These are phyloP conservation scores for Atherinosoma microstoma DNA, from an alignment of 2,797 vertebrate genomes.

Conservation along the genomic window DNA sequence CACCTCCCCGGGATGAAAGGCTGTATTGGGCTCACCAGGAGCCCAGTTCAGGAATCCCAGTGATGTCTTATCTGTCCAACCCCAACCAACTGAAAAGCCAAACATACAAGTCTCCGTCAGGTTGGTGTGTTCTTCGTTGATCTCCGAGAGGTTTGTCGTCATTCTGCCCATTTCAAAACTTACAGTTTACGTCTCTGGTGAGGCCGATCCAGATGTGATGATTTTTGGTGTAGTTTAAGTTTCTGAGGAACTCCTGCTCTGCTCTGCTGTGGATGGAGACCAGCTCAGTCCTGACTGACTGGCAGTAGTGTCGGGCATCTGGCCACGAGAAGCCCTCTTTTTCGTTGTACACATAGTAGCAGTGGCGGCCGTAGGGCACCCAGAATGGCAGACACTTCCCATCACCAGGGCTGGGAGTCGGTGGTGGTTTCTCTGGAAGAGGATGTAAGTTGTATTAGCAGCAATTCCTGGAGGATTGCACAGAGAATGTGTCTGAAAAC, in stretches of 20 bases:
- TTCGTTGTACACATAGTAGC: constrained; percentile 74
- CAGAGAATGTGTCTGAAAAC: neutral
- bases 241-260: constrained; percentile 82
- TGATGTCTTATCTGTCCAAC: constrained; percentile 78
- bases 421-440: constrained; percentile 73
- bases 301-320: constrained; percentile 74
- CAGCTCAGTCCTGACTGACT: constrained; percentile 59
- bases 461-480: neutral
- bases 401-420: constrained; percentile 76
- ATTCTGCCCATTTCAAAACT: constrained; percentile 26
- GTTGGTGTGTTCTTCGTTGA: neutral
- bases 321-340: constrained; percentile 80
- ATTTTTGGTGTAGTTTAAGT: constrained; percentile 70
- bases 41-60: constrained; percentile 84
- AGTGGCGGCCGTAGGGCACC: constrained; percentile 72
- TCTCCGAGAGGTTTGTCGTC: neutral
- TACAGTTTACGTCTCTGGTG: constrained; percentile 79
- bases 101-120: neutral
- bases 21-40: constrained; percentile 75
- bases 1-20: constrained; percentile 72
- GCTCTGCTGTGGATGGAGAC: constrained; percentile 83
- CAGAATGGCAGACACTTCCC: constrained; percentile 69
- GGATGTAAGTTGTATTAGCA: neutral
- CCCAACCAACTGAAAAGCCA: constrained; percentile 79
- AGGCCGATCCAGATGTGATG: constrained; percentile 86